Conservation (phyloP, 35 echinoderm and acorn worm species). For the Stichopus chloronotus region DNA sequence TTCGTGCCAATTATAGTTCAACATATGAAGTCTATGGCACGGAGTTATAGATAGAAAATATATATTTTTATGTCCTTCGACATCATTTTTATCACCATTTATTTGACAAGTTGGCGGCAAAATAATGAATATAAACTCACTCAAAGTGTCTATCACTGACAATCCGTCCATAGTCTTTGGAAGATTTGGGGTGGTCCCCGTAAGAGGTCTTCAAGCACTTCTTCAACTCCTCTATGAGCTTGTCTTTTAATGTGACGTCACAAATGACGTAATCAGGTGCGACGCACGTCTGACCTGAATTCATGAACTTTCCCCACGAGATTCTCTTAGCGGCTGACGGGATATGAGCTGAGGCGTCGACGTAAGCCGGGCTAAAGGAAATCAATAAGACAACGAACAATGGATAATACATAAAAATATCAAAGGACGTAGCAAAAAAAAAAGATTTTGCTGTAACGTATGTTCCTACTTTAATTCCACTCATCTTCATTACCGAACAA, state of each 20-base stretch:
- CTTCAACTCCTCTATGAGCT: conserved; percentile 62
- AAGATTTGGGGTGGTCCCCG: conserved; percentile 79
- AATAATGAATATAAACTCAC: conserved; percentile 63
- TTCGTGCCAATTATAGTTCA: too few relatives aligned
- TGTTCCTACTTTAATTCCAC: too few relatives aligned
- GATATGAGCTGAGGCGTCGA: conserved; percentile 65
- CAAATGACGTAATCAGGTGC: conserved; percentile 93
- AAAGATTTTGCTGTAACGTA: background rate
- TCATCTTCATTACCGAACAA: too few relatives aligned
- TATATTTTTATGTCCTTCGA: too few relatives aligned
- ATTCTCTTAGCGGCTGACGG: conserved; percentile 52
- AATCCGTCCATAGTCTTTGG: conserved; percentile 70
- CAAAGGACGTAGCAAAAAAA: background rate
- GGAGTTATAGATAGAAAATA: too few relatives aligned
- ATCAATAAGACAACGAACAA: background rate
- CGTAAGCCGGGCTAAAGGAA: conserved; percentile 66
- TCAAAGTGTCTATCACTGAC: conserved; percentile 88
- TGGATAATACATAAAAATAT: background rate
- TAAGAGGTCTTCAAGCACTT: conserved; percentile 71
- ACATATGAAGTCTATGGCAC: too few relatives aligned
- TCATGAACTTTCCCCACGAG: conserved; percentile 75
- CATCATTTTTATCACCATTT: too few relatives aligned
- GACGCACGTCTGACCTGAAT: conserved; percentile 87
- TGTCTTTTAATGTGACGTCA: conserved; percentile 57
- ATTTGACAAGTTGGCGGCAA: too few relatives aligned